Evolutionary conservation across 2,113 vertebrate genomes (phyloP).

Genomic region (Bubalus kerabau): DNA sequence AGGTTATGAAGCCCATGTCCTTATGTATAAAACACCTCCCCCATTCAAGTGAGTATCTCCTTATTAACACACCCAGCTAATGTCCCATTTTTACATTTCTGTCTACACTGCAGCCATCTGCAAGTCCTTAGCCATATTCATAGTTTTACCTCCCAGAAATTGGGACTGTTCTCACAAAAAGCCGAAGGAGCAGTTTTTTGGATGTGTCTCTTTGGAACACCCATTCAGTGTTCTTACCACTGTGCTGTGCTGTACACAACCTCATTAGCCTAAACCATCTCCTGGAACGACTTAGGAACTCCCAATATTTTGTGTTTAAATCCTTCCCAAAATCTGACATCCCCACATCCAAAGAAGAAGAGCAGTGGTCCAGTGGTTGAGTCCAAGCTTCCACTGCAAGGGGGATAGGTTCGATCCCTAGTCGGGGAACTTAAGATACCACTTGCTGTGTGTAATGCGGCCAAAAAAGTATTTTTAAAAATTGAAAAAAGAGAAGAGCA

Average conservation of each 20-base stretch:
- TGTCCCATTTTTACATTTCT: background rate
- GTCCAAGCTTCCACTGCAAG: background rate
- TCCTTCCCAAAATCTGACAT: background rate
- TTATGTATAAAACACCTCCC: accelerated
- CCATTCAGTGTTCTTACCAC: background rate
- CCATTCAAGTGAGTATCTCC: background rate
- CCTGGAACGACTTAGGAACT: background rate
- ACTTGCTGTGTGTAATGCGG: background rate
- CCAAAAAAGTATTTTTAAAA: background rate
- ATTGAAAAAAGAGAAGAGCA: background rate
- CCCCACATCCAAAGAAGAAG: background rate
- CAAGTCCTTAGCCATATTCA: background rate
- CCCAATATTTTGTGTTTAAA: too few relatives aligned
- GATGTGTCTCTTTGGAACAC: background rate
- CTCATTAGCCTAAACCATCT: background rate
- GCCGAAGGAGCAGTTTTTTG: background rate
- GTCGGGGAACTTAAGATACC: background rate
- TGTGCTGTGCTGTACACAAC: background rate
- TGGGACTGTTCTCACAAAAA: background rate
- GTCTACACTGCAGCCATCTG: too few relatives aligned
- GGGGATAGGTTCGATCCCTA: accelerated
- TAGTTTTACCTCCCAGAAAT: background rate
- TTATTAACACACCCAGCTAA: background rate
- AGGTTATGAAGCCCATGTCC: background rate
- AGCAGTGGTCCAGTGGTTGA: background rate